Evolutionary conservation across 2,888 invertebrate species (phyloP).

Genomic region (Drosophila nigricruria): DNA sequence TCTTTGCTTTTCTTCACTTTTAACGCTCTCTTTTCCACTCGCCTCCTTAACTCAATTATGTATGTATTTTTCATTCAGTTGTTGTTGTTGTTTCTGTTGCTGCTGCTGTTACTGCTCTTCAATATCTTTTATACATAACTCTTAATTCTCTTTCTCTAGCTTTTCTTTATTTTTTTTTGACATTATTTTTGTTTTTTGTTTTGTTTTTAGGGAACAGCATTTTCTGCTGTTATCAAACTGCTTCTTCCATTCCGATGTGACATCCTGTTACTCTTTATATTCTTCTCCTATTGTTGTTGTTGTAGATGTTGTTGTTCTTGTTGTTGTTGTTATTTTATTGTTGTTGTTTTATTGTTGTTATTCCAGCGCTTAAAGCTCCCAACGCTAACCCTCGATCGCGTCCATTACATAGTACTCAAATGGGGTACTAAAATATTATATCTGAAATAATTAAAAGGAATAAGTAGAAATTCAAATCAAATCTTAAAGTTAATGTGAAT

Average conservation of each 20-base stretch:
- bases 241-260: slow-evolving; percentile 39
- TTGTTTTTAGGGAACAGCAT: slow-evolving; percentile 52
- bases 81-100: slow-evolving; percentile 28
- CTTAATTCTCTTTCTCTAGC: slow-evolving; percentile 33
- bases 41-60: slow-evolving; percentile 30
- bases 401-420: slow-evolving; percentile 72
- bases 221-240: slow-evolving; percentile 43
- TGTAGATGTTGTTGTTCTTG: slow-evolving; percentile 19
- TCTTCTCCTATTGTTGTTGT: slow-evolving; percentile 25
- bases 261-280: slow-evolving; percentile 21
- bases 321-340: slow-evolving; percentile 21
- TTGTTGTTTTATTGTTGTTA: slow-evolving; percentile 32
- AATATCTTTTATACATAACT: slow-evolving; percentile 53
- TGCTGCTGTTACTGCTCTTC: slow-evolving; percentile 4
- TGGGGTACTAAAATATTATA: slow-evolving; percentile 78
- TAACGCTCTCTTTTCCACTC: slow-evolving; percentile 37
- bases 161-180: slow-evolving; percentile 35
- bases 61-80: slow-evolving; percentile 42
- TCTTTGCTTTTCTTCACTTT: slow-evolving; percentile 77
- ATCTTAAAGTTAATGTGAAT: neutral
- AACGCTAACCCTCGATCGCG: slow-evolving; percentile 44
- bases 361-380: slow-evolving; percentile 38
- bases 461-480: slow-evolving; percentile 8
- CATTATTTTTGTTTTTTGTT: slow-evolving; percentile 32
- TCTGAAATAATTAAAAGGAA: slow-evolving; percentile 58